phyloP scores from a whole-genome alignment of 2,797 vertebrate species.

The Iguana delicatissima region DNA sequence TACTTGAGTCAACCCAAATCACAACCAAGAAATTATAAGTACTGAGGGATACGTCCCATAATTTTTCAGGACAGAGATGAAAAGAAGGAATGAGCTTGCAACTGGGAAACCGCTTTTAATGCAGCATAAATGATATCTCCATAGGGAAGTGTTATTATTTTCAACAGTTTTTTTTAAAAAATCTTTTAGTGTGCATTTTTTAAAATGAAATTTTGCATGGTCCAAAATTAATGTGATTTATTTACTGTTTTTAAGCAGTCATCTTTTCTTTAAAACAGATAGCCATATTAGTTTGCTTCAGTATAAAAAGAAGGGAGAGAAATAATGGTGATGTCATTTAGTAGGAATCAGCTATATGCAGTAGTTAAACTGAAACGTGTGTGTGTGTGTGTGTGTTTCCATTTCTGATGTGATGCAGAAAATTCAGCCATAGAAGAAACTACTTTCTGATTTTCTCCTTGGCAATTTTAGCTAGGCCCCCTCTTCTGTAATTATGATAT shows the following conservation, averaged over 20 bases:
- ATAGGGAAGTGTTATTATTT: background rate
- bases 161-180: background rate
- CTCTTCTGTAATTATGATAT: too few species aligned
- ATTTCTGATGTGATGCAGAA: background rate
- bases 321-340: too few species aligned
- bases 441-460: background rate
- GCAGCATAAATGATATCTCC: background rate
- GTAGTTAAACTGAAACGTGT: background rate
- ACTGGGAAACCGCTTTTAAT: background rate
- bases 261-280: background rate
- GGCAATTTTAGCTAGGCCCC: background rate
- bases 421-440: background rate
- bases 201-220: background rate
- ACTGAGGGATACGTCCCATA: background rate
- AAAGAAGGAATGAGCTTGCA: background rate
- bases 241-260: background rate
- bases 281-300: too few species aligned
- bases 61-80: slow-evolving; percentile 9
- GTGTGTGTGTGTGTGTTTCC: too few species aligned
- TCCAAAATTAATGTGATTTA: background rate
- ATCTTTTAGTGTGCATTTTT: background rate
- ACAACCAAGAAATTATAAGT: background rate
- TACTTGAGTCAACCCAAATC: slow-evolving; percentile 19
- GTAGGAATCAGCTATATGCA: too few species aligned
- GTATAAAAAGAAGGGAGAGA: too few species aligned